phyloP scores from a whole-genome alignment of 2,888 invertebrate species.

The Hartigia nigra region DNA sequence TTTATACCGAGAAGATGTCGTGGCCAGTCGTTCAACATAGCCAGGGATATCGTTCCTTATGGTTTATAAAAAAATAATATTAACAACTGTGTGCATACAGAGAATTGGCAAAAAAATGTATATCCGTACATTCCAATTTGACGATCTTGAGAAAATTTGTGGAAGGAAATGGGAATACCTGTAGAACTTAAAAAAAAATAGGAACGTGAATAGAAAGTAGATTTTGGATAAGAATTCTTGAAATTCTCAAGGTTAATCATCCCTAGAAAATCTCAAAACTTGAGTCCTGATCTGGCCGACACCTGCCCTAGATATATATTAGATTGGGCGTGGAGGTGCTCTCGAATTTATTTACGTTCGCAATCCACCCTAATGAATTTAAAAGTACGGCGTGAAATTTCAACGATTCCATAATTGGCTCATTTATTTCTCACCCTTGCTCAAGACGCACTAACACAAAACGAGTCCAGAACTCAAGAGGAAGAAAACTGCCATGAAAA shows the following conservation, averaged over 20 bases:
- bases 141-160: neutral
- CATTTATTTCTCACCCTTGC: slow-evolving; percentile 38
- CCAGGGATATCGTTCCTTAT: slow-evolving; percentile 1
- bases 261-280: slow-evolving; percentile 18
- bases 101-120: neutral
- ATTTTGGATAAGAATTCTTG: slow-evolving; percentile 12
- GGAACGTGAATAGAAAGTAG: neutral
- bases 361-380: slow-evolving; percentile 54
- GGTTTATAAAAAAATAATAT: neutral
- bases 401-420: slow-evolving; percentile 57
- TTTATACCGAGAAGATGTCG: slow-evolving; percentile 16
- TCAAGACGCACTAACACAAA: neutral
- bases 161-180: neutral
- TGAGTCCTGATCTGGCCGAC: slow-evolving; percentile 22
- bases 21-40: neutral
- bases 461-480: neutral
- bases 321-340: slow-evolving; percentile 38
- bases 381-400: slow-evolving; percentile 53
- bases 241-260: slow-evolving; percentile 26
- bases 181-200: neutral
- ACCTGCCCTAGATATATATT: slow-evolving; percentile 42
- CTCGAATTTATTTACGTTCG: slow-evolving; percentile 49
- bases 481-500: neutral
- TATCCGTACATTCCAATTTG: neutral
- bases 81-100: neutral